Percentiles rank a stretch among this genome's conserved stretches.
Conservation (phyloP, 2,888 invertebrate genomes). For the Sceliomorpha sp. region DNA sequence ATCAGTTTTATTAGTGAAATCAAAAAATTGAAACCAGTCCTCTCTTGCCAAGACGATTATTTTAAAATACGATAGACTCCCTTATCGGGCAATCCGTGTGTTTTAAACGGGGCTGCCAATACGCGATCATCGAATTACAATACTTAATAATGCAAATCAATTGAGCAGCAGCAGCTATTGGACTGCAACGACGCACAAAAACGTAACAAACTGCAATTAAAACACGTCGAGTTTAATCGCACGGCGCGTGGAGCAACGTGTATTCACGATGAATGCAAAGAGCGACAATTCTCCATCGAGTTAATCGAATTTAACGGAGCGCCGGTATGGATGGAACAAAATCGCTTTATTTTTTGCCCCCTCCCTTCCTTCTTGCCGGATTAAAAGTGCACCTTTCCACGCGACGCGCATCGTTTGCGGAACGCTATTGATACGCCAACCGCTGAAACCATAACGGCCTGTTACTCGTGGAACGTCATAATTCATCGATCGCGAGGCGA, state of each 20-base stretch:
- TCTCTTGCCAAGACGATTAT: too few species aligned
- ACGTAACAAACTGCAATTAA: conserved; percentile 7
- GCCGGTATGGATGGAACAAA: conserved; percentile 16
- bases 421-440: conserved; percentile 35
- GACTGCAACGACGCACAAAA: background rate
- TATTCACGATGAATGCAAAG: conserved; percentile 16
- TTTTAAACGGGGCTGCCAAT: too few species aligned
- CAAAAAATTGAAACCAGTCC: too few species aligned
- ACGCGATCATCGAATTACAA: too few species aligned
- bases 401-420: conserved; percentile 4
- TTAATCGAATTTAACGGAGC: conserved; percentile 27
- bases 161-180: too few species aligned
- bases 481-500: conserved; percentile 47
- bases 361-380: too few species aligned
- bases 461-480: conserved; percentile 47
- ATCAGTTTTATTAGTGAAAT: too few species aligned
- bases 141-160: too few species aligned
- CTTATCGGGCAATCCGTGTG: too few species aligned
- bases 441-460: conserved; percentile 45
- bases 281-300: conserved; percentile 4
- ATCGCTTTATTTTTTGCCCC: conserved; percentile 13
- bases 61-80: too few species aligned
- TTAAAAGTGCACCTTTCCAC: conserved; percentile 22
- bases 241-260: conserved; percentile 3
- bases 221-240: conserved; percentile 16